Evolutionary conservation across 2,113 vertebrate genomes (phyloP), one percentile per base, ranked within the genome.

Genomic region (Indri indri): DNA sequence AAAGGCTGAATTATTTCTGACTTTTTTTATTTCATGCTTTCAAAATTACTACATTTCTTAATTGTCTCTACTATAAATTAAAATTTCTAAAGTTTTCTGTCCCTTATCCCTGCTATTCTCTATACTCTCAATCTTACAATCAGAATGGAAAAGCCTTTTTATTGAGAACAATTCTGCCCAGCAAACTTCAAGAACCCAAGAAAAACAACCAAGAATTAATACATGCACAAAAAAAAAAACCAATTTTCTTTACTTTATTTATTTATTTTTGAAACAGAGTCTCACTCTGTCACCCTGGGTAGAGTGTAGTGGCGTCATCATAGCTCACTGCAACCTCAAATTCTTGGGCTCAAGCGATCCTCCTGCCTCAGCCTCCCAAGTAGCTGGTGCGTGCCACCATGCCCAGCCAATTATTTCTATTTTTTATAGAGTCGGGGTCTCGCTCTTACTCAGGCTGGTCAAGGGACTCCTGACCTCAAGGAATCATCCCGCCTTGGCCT

Each of bases 81-180:
- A 90, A 94, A 92, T 86, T 65, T 92, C 30, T 86, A 40, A 90
- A 82, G 25, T 71, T 90, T 71, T 82, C 59, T 65, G 16, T 95
- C 23, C 20, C 70, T 83, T 86, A 34, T 68, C 54, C 37, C 57
- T 12, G 32, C n/a, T 42, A 52, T 8, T 83, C 30, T 84, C 25
- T 65, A 27, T 83, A 37, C 18, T 91, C 25, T 79, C 23, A 27
- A 23, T 83, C 54, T 92, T 52, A 66, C 2, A 22, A 50, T 61
- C 20, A 1, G 11, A 76, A 10, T 65, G 30, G 23, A 66, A 95
- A 89, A 85, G 14, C 0, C 34, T 77, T 92, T 95, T 89, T 77
- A 52, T 47, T 93, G 57, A 87, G 22, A 90, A 79, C 37, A 6
- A 17, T 17, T 95, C 34, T 82, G n/a, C 10, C 16, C 54, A 68